phyloP scores from a whole-genome alignment of 2,888 invertebrate species.

The Drosophila differens region DNA sequence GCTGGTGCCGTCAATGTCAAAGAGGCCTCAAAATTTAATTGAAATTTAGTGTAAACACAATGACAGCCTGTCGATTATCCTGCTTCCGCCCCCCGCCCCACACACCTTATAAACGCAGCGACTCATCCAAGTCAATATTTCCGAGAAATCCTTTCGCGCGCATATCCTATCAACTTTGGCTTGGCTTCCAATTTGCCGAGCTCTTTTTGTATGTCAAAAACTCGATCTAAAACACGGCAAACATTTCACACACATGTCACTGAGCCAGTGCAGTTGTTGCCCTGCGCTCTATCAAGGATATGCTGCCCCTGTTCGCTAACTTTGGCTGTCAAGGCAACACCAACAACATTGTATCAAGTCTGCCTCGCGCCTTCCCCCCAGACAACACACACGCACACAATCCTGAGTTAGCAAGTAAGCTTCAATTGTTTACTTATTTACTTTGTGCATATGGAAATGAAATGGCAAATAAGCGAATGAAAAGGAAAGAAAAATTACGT shows the following conservation, averaged over 20 bases:
- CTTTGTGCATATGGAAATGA: constrained; percentile 78
- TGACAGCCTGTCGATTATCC: constrained; percentile 75
- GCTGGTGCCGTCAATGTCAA: constrained; percentile 65
- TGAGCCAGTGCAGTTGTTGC: constrained; percentile 66
- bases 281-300: constrained; percentile 37
- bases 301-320: constrained; percentile 22
- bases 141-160: constrained; percentile 65
- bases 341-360: constrained; percentile 34
- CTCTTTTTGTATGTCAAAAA: constrained; percentile 69
- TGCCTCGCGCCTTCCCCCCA: neutral
- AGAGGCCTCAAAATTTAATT: constrained; percentile 72
- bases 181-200: constrained; percentile 68
- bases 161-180: constrained; percentile 71
- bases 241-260: constrained; percentile 77
- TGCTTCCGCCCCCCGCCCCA: neutral
- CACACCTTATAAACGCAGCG: constrained; percentile 1
- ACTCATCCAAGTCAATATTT: constrained; percentile 47
- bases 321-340: constrained; percentile 59
- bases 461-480: constrained; percentile 70
- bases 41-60: constrained; percentile 79
- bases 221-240: constrained; percentile 55
- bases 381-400: constrained; percentile 18
- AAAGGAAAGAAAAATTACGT: constrained; percentile 73
- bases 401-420: constrained; percentile 51
- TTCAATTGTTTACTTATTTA: constrained; percentile 74